Evolutionary conservation across 2,797 vertebrate species (phyloP).

Genomic region (Microctenopoma steveboyesi): DNA sequence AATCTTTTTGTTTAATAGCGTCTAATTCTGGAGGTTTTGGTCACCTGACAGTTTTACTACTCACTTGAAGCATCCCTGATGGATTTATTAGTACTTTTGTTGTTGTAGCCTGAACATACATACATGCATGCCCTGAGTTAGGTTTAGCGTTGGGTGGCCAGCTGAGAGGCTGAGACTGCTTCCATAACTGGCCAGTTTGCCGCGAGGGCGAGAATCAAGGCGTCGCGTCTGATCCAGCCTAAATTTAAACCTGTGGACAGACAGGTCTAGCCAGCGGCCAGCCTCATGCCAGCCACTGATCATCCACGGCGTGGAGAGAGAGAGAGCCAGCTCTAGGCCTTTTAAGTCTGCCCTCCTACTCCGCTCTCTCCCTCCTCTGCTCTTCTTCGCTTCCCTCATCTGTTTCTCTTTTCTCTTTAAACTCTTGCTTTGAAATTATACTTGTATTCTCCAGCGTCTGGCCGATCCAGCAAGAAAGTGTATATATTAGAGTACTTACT

Average conservation of each 20-base stretch:
- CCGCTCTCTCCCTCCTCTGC: constrained; percentile 31
- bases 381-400: constrained; percentile 40
- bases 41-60: no score
- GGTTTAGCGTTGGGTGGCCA: constrained; percentile 45
- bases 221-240: constrained; percentile 70
- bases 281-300: constrained; percentile 70
- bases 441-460: constrained; percentile 29
- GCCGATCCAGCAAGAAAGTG: constrained; percentile 24
- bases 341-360: constrained; percentile 52
- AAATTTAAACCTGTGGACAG: constrained; percentile 86
- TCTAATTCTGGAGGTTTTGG: no score
- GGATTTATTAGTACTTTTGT: not conserved
- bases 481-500: constrained; percentile 32
- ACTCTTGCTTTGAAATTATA: constrained; percentile 50
- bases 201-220: constrained; percentile 39
- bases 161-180: constrained; percentile 45
- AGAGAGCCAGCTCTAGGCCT: constrained; percentile 29
- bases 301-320: constrained; percentile 29
- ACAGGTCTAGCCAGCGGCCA: constrained; percentile 76
- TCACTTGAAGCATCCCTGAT: no score
- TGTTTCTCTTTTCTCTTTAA: constrained; percentile 48
- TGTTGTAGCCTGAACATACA: constrained; percentile 3
- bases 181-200: constrained; percentile 38
- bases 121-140: not conserved
- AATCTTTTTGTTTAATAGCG: no score